A percentile compares a stretch with the other conserved stretches of the same genome.
phyloP scores from a whole-genome alignment of 1,140 invertebrate species.

The Eurosta solidaginis region DNA sequence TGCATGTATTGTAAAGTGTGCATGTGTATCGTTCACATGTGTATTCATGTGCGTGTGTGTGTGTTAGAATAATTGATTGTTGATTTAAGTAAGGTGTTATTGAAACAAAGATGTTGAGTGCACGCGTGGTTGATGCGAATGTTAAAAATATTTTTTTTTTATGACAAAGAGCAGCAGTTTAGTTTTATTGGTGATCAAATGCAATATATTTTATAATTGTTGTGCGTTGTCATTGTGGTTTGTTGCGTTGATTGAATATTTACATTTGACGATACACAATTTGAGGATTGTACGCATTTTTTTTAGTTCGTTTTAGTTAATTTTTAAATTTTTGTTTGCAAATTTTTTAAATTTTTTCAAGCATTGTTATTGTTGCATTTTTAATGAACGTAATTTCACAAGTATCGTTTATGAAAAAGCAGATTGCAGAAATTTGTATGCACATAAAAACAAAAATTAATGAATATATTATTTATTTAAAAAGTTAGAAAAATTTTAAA shows the following conservation, averaged over 20 bases:
- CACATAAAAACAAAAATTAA: not conserved
- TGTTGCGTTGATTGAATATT: not conserved
- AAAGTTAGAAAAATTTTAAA: slow-evolving; percentile 13
- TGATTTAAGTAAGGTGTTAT: not conserved
- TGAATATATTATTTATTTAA: too few relatives aligned
- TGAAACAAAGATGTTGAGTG: not conserved
- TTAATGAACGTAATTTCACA: not conserved
- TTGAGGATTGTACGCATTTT: slow-evolving; percentile 8
- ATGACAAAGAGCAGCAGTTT: too few relatives aligned
- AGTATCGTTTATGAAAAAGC: not conserved
- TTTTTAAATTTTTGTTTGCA: not conserved
- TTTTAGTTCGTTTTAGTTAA: not conserved
- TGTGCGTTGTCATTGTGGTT: not conserved
- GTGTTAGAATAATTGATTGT: not conserved
- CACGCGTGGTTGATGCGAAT: too few relatives aligned
- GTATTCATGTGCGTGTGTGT: slow-evolving; percentile 1
- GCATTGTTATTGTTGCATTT: too few relatives aligned
- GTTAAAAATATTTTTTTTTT: too few relatives aligned
- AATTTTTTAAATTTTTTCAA: not conserved
- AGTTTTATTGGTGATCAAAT: not conserved
- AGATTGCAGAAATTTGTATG: not conserved
- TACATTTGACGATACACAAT: not conserved
- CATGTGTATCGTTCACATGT: not conserved
- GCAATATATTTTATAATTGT: not conserved
- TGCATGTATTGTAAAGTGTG: not conserved